Percentiles rank a stretch among this genome's conserved stretches.
Evolutionary conservation across 2,113 vertebrate species (phyloP).

Genomic region (Xenopus borealis): DNA sequence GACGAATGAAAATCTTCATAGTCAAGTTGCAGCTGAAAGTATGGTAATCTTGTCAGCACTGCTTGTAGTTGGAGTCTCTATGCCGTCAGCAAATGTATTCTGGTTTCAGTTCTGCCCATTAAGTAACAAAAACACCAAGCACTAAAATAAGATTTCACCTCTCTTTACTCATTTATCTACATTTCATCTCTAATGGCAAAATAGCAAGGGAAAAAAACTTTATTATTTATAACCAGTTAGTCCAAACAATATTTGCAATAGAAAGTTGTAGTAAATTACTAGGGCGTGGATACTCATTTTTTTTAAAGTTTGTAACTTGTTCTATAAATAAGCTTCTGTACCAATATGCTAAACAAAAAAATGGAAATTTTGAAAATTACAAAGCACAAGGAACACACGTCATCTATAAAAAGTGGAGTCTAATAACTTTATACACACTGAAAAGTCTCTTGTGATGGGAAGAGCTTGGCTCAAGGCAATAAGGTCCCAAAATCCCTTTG

Average conservation of each 20-base stretch:
- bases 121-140: too few species aligned
- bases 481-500: conserved; percentile 25
- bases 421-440: neutral
- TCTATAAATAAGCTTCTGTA: conserved; percentile 42
- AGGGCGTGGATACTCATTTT: conserved; percentile 56
- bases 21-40: too few species aligned
- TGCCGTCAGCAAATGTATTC: neutral
- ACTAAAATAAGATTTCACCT: too few species aligned
- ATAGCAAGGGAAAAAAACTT: conserved; percentile 33
- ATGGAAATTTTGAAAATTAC: conserved; percentile 8
- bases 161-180: neutral
- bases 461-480: conserved; percentile 4
- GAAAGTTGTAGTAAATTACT: conserved; percentile 67
- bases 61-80: too few species aligned
- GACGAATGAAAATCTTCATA: too few species aligned
- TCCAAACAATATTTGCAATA: conserved; percentile 62
- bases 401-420: neutral
- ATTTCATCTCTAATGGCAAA: neutral
- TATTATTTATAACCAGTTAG: conserved; percentile 57
- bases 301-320: conserved; percentile 42
- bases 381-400: conserved; percentile 1
- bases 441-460: neutral
- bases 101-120: neutral
- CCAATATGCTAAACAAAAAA: conserved; percentile 20
- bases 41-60: too few species aligned